These are phyloP conservation scores for Cepphus grylle DNA, from an alignment of 2,113 vertebrate genomes.

Conservation along the genomic window DNA sequence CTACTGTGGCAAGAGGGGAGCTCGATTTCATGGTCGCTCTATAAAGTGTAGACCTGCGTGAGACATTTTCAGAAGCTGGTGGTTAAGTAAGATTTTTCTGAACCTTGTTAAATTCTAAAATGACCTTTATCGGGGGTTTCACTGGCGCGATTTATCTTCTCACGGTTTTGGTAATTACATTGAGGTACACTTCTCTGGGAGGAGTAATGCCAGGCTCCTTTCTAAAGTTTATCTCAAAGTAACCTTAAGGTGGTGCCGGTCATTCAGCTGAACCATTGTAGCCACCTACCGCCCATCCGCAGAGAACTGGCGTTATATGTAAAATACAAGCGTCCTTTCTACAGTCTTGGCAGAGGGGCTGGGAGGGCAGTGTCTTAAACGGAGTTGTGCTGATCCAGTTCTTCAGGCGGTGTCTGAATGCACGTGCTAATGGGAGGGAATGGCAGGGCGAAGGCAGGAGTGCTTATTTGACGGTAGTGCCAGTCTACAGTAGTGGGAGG, in stretches of 20 bases:
- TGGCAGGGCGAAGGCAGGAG: not conserved
- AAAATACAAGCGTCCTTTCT: not conserved
- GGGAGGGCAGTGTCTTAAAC: not conserved
- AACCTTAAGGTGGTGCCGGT: not conserved
- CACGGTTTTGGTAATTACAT: not conserved
- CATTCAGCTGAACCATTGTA: not conserved
- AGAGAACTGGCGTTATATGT: not conserved
- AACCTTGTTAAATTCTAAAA: not conserved
- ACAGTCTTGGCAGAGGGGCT: not conserved
- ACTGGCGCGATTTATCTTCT: not conserved
- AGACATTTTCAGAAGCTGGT: not conserved
- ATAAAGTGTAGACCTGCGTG: not conserved
- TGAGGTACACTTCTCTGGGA: not conserved
- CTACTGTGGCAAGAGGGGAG: not conserved
- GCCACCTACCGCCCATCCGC: not conserved
- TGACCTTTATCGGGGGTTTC: not conserved
- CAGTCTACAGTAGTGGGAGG: not conserved
- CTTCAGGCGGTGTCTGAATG: not conserved
- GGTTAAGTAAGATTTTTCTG: not conserved
- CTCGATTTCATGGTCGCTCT: not conserved
- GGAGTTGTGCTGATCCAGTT: fast-evolving
- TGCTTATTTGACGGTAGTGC: not conserved
- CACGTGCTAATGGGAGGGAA: not conserved
- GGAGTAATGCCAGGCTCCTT: not conserved
- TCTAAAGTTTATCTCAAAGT: not conserved